phyloP scores from a whole-genome alignment of 2,888 invertebrate species.

The Smittia aterrima region DNA sequence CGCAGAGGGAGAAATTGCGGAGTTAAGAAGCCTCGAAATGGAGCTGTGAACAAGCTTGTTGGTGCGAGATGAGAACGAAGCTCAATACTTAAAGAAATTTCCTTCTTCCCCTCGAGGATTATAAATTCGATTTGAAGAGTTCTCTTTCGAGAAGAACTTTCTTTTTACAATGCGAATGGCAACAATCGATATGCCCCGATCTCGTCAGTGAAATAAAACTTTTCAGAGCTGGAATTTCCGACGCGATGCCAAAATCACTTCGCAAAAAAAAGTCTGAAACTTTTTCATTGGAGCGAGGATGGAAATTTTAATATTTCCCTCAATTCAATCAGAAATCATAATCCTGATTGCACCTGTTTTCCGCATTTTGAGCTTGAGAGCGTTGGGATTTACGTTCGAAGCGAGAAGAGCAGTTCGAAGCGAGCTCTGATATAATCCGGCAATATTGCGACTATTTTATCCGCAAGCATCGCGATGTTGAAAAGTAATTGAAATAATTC shows the following conservation, averaged over 20 bases:
- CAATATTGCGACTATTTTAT: background rate
- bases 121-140: background rate
- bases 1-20: background rate
- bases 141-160: background rate
- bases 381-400: too few relatives aligned
- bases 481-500: conserved; percentile 30
- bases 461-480: background rate
- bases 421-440: background rate
- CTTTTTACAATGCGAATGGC: background rate
- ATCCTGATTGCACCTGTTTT: conserved; percentile 27
- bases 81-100: background rate
- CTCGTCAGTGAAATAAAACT: background rate
- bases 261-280: too few relatives aligned
- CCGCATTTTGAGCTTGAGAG: conserved; percentile 5
- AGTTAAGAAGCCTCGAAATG: conserved; percentile 5
- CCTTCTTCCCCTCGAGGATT: background rate
- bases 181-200: background rate
- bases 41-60: background rate
- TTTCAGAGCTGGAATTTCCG: too few relatives aligned
- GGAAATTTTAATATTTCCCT: too few relatives aligned
- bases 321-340: conserved; percentile 18
- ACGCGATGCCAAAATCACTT: too few relatives aligned
- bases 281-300: too few relatives aligned
- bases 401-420: too few relatives aligned
- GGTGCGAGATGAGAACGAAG: background rate